Evolutionary conservation across 2,113 vertebrate genomes (phyloP).

Genomic region (Rhombomys opimus): DNA sequence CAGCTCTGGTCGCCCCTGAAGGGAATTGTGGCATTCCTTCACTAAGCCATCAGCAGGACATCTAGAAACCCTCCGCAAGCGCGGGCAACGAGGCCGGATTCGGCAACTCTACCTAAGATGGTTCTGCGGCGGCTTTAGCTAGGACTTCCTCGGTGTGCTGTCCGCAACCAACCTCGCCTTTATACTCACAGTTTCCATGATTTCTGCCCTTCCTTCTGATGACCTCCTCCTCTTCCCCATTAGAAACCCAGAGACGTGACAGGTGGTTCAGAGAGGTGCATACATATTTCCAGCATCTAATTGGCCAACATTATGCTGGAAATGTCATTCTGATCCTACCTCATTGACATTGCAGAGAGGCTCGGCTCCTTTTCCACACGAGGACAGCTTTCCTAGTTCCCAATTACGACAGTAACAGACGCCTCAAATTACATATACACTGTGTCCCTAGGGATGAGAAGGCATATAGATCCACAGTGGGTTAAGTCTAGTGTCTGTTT

Average conservation of each 20-base stretch:
- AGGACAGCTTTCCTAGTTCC: conserved; percentile 10
- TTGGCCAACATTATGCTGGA: conserved; percentile 55
- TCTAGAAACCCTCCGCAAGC: background rate
- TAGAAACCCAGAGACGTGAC: conserved; percentile 26
- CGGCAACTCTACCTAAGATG: background rate
- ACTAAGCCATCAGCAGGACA: conserved; percentile 56
- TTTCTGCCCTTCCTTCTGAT: conserved; percentile 29
- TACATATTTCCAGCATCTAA: conserved; percentile 65
- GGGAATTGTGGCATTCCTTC: conserved; percentile 75
- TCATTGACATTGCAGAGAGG: conserved; percentile 61
- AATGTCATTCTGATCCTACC: conserved; percentile 62
- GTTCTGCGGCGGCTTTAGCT: background rate
- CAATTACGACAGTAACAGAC: conserved; percentile 67
- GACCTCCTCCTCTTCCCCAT: conserved; percentile 37
- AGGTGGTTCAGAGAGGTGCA: conserved; percentile 48
- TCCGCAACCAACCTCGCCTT: background rate
- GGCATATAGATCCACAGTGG: conserved; percentile 46
- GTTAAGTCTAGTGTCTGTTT: conserved; percentile 50
- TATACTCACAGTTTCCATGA: background rate
- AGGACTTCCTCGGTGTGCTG: background rate
- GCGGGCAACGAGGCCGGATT: background rate
- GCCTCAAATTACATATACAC: conserved; percentile 28
- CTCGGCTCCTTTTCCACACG: background rate
- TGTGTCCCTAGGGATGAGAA: conserved; percentile 54
- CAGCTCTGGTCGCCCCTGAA: conserved; percentile 72